Conservation (phyloP, 2,888 invertebrate genomes). For the Poecilus cupreus region DNA sequence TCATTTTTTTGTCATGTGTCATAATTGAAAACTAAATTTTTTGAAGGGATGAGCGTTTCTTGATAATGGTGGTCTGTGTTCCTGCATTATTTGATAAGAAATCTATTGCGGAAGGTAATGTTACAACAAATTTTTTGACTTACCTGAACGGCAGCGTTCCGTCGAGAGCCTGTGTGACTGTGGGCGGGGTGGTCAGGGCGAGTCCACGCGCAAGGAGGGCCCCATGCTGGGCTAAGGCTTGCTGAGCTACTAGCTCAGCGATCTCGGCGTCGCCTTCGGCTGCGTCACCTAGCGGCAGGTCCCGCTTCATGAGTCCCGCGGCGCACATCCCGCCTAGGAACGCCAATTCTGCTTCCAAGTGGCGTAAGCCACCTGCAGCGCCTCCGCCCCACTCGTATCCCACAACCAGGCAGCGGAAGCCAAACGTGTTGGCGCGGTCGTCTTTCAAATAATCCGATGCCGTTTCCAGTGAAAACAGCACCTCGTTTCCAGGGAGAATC, state of each 20-base stretch:
- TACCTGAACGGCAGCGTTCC: constrained; percentile 89
- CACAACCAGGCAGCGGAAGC: constrained; percentile 87
- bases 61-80: no score
- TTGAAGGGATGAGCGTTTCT: no score
- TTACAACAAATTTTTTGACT: no score
- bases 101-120: no score
- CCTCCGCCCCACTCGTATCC: constrained; percentile 86
- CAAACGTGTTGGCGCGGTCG: constrained; percentile 86
- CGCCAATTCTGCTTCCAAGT: constrained; percentile 92
- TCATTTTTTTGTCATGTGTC: no score
- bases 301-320: constrained; percentile 90
- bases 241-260: constrained; percentile 81
- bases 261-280: constrained; percentile 82
- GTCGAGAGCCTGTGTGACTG: constrained; percentile 92
- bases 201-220: constrained; percentile 91
- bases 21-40: no score
- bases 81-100: no score
- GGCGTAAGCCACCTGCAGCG: constrained; percentile 76
- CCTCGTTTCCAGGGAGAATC: constrained; percentile 93
- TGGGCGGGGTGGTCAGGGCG: constrained; percentile 89
- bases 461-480: constrained; percentile 96
- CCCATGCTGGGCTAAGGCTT: constrained; percentile 78
- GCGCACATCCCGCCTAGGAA: constrained; percentile 95
- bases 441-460: constrained; percentile 96
- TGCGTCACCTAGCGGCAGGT: constrained; percentile 81